These are phyloP conservation scores for Latheticus oryzae DNA, from an alignment of 2,888 invertebrate species.

Conservation along the genomic window DNA sequence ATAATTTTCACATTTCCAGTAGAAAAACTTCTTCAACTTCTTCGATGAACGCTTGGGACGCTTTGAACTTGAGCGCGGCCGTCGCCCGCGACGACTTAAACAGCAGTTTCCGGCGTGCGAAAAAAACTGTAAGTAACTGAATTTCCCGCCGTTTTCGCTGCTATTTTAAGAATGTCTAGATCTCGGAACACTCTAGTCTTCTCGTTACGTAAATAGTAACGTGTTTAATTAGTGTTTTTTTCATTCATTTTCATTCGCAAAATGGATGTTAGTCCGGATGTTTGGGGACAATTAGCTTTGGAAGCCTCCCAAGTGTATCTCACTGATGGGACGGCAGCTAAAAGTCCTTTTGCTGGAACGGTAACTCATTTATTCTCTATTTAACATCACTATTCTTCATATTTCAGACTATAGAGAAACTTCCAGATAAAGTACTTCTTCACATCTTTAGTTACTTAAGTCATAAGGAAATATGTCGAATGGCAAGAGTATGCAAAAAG, in stretches of 20 bases:
- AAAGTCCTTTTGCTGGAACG: conserved; percentile 87
- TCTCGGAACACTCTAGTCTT: no score
- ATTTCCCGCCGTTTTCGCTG: conserved; percentile 36
- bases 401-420: conserved; percentile 92
- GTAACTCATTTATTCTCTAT: conserved; percentile 66
- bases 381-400: neutral
- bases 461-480: conserved; percentile 92
- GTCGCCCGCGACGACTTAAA: conserved; percentile 77
- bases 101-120: conserved; percentile 64
- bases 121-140: conserved; percentile 59
- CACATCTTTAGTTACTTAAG: conserved; percentile 94
- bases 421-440: conserved; percentile 96
- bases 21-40: no score
- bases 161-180: conserved; percentile 42
- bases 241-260: no score
- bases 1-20: no score
- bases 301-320: conserved; percentile 89
- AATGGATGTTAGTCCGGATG: conserved; percentile 69
- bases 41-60: conserved; percentile 83
- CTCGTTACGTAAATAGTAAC: conserved; percentile 41
- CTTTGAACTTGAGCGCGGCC: conserved; percentile 71
- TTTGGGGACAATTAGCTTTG: conserved; percentile 90
- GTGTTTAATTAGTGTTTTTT: neutral
- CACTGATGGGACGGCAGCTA: conserved; percentile 80
- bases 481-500: conserved; percentile 94